Percentiles rank a stretch among this genome's conserved stretches.
phyloP scores from a whole-genome alignment of 2,797 vertebrate genomes.

The Rhinatrema bivittatum region DNA sequence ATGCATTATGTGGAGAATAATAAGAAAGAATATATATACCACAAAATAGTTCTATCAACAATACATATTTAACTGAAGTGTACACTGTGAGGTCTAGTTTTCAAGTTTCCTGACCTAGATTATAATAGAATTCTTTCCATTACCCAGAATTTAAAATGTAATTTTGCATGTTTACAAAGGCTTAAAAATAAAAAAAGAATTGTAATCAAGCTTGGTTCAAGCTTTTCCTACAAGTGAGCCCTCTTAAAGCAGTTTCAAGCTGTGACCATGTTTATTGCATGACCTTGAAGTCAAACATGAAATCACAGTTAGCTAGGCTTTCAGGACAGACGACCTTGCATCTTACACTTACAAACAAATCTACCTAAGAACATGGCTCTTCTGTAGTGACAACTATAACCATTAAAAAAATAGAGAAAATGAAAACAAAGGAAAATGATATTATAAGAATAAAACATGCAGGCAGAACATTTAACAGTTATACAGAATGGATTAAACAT shows the following conservation, averaged over 20 bases:
- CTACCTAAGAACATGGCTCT: too few species aligned
- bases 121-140: constrained; percentile 1
- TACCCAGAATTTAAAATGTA: constrained; percentile 12
- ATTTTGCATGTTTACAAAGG: constrained; percentile 5
- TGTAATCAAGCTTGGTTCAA: constrained; percentile 10
- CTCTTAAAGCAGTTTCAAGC: background rate
- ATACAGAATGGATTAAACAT: too few species aligned
- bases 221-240: background rate
- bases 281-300: constrained; percentile 3
- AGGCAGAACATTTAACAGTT: too few species aligned
- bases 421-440: too few species aligned
- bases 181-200: background rate
- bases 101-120: background rate
- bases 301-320: too few species aligned
- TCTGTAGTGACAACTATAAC: too few species aligned
- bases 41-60: background rate
- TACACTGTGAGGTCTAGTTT: too few species aligned
- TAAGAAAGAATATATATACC: background rate
- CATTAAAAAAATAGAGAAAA: too few species aligned
- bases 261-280: background rate
- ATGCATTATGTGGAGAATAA: background rate
- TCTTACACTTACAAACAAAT: too few species aligned
- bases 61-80: constrained; percentile 13
- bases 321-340: too few species aligned
- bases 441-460: too few species aligned